Evolutionary conservation across 2,113 vertebrate species (phyloP).

Genomic region (Campylomormyrus tamandua): DNA sequence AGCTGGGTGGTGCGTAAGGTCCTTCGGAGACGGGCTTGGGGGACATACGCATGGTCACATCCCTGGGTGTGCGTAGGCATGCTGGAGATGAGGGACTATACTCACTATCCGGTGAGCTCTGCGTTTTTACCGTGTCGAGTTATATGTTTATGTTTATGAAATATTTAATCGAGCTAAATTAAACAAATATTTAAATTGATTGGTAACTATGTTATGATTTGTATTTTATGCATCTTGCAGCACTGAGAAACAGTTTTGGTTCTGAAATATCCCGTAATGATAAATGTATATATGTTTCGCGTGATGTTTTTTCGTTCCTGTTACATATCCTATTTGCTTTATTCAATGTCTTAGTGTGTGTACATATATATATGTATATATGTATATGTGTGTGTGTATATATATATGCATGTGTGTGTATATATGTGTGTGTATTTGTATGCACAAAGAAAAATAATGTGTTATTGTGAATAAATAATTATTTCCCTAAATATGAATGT

Average conservation of each 20-base stretch:
- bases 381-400: too few relatives aligned
- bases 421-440: background rate
- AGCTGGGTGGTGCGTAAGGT: slow-evolving; percentile 36
- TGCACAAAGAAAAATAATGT: background rate
- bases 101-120: slow-evolving; percentile 86
- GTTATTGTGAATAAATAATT: background rate
- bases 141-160: background rate
- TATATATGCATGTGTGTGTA: too few relatives aligned
- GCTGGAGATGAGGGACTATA: slow-evolving; percentile 98
- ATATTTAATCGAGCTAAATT: background rate
- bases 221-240: background rate
- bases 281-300: background rate
- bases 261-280: background rate
- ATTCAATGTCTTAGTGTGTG: background rate
- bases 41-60: slow-evolving; percentile 1
- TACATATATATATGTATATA: too few relatives aligned
- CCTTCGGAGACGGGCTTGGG: slow-evolving; percentile 45
- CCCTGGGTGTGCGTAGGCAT: slow-evolving; percentile 51
- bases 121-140: background rate
- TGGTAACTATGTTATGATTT: background rate
- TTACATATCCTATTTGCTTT: background rate
- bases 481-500: background rate
- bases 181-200: background rate
- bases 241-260: background rate
- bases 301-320: background rate